phyloP scores from a whole-genome alignment of 2,797 vertebrate genomes.

The Rhabdophis nuchalis region DNA sequence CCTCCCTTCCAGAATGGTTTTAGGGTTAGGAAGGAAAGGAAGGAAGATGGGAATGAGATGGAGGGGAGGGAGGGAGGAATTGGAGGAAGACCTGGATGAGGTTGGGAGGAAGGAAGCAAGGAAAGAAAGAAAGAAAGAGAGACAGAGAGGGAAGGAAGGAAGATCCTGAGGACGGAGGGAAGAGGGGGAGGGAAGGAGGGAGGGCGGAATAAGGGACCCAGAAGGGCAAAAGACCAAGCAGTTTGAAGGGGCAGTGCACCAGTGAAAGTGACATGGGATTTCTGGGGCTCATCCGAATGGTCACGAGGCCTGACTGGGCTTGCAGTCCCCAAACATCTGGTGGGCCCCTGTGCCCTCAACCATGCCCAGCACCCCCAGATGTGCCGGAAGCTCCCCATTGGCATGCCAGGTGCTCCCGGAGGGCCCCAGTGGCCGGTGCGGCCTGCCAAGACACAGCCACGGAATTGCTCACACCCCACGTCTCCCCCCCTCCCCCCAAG shows the following conservation, averaged over 20 bases:
- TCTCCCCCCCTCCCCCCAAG: not conserved
- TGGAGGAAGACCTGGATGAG: fast-evolving
- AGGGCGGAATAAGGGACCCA: not conserved
- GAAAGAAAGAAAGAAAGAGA: too few species aligned
- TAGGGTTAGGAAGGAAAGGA: too few species aligned
- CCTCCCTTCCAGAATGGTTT: too few species aligned
- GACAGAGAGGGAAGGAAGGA: too few species aligned
- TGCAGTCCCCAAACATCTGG: not conserved
- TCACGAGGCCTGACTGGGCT: not conserved
- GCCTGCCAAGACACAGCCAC: not conserved
- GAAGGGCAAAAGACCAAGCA: too few species aligned
- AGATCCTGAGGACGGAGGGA: too few species aligned
- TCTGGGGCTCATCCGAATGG: not conserved
- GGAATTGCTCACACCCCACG: not conserved
- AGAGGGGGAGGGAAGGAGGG: fast-evolving
- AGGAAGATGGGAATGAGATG: too few species aligned
- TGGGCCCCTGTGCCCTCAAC: not conserved
- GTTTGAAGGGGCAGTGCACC: not conserved
- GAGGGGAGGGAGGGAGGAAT: too few species aligned
- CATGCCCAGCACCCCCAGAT: not conserved
- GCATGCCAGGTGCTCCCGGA: not conserved
- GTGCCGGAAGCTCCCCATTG: not conserved
- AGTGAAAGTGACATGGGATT: not conserved
- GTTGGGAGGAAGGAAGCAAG: too few species aligned
- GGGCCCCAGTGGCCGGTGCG: not conserved